phyloP scores from a whole-genome alignment of 2,113 vertebrate genomes.

The Nibea albiflora region DNA sequence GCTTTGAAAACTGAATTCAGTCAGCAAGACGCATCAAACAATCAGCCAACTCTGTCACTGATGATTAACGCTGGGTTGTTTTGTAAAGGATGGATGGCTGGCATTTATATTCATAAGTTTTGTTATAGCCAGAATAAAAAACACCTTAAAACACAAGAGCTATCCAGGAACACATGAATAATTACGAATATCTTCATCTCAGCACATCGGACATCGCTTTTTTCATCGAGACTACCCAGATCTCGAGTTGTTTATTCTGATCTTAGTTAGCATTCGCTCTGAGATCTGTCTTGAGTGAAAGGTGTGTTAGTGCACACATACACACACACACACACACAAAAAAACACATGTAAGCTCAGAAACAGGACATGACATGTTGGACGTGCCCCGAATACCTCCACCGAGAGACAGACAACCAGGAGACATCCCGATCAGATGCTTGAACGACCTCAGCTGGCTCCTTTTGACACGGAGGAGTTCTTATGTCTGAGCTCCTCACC shows the following conservation, averaged over 20 bases:
- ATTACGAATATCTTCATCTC: neutral
- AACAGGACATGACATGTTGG: conserved; percentile 11
- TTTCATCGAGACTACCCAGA: neutral
- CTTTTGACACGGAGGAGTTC: neutral
- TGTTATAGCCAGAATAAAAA: neutral
- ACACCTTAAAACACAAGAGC: neutral
- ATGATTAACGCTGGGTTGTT: neutral
- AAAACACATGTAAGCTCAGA: conserved; percentile 22
- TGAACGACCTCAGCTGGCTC: neutral
- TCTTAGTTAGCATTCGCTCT: neutral
- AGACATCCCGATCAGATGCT: neutral
- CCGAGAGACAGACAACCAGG: neutral
- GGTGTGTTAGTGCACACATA: neutral
- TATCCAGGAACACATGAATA: neutral
- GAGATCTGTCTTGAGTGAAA: conserved; percentile 7
- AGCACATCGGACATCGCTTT: neutral
- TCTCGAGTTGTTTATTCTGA: neutral
- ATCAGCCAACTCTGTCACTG: conserved; percentile 18
- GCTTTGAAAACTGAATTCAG: conserved; percentile 31
- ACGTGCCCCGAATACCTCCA: conserved; percentile 2
- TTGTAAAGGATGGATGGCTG: neutral
- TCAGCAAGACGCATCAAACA: conserved; percentile 23
- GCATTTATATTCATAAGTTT: neutral
- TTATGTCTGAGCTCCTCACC: neutral
- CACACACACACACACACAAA: neutral